Evolutionary conservation across 53 echinoderm and acorn worm species (phyloP), one percentile per base, ranked within the genome.

Genomic region (Echinometra lucunter): DNA sequence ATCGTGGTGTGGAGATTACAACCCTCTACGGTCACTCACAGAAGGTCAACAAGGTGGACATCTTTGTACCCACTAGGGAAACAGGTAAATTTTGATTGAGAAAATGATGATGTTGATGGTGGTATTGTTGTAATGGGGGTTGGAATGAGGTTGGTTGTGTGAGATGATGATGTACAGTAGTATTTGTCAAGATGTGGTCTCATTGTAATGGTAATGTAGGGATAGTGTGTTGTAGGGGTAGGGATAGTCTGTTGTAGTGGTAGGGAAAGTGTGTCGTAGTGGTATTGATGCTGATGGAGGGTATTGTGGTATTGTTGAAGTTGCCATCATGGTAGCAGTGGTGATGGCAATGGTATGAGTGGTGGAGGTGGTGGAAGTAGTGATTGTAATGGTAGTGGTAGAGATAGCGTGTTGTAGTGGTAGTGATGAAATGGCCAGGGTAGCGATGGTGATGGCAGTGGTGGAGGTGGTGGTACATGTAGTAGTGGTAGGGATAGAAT

Each of bases 1-100:
- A 99, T 66, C 95, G 95, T 60, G 99, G 99, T 58, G 96, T 97
- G 66, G 99, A 99, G 96, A 99, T 99, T 89, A 99, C 99, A 17
- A 99, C 99, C 1, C 95, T 99, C 35, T 95, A 97, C 58, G 97
- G 96, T 81, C 98, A 98, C 93, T 95, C 94, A 4, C 78, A 95
- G 47, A 97, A 97, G 40, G 97, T 98, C 95, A 99, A 98, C 82
- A 83, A 88, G 74, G 98, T 98, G 89, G 97, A 98, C 85, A 96
- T 99, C 89, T 94, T 95, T 91, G 91, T 57, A 44, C 40, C 63
- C 30, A 49, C 53, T 21, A 85, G 53, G 53, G 53, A 53, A 53
- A 13, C 4, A 12, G 47, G 91, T 91, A 49, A 69, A 37, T 60
- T 38, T 25, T 69, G 72, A 23, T 70, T 66, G 8, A 49, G 9